Percentiles rank a stretch among this genome's conserved stretches.
These are phyloP conservation scores for Amaurobius ferox DNA, from an alignment of 2,888 invertebrate genomes.

Conservation along the genomic window DNA sequence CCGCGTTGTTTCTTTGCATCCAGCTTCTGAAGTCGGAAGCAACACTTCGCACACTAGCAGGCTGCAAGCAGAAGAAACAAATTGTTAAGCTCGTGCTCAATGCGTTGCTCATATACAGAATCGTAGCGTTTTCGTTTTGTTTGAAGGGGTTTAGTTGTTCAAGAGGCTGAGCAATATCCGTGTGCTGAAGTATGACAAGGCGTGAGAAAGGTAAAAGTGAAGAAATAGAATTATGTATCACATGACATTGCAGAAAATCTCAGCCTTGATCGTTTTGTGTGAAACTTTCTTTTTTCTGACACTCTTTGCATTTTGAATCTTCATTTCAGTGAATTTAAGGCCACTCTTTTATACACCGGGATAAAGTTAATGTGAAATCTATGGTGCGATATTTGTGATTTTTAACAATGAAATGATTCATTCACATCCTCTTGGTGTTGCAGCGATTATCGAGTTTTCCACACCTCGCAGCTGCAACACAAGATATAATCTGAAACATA, in stretches of 20 bases:
- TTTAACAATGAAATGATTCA: constrained; percentile 63
- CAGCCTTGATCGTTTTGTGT: constrained; percentile 43
- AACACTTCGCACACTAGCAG: constrained; percentile 44
- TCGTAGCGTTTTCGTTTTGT: constrained; percentile 45
- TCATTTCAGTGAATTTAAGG: constrained; percentile 59
- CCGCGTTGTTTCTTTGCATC: constrained; percentile 38
- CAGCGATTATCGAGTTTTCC: constrained; percentile 17
- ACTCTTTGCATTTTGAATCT: constrained; percentile 40
- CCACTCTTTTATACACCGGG: constrained; percentile 70
- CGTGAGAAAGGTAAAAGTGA: constrained; percentile 64
- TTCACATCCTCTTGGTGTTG: constrained; percentile 21
- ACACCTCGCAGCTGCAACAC: constrained; percentile 16
- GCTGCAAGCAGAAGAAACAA: constrained; percentile 63
- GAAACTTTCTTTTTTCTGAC: constrained; percentile 2
- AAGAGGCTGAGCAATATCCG: constrained; percentile 67
- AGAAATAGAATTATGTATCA: constrained; percentile 69
- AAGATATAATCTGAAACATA: constrained; percentile 3
- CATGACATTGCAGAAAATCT: constrained; percentile 69
- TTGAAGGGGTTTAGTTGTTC: constrained; percentile 29
- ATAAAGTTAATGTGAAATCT: constrained; percentile 65
- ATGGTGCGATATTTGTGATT: constrained; percentile 62
- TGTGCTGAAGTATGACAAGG: constrained; percentile 68
- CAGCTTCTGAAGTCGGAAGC: constrained; percentile 32
- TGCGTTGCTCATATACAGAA: constrained; percentile 60
- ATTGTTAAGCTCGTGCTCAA: constrained; percentile 69